Evolutionary conservation across 2,113 vertebrate genomes (phyloP).

Genomic region (rat (Rattus norvegicus)): GRCr8 NC_086024.1:102645501-102646000

Average conservation of each 20-base stretch:
- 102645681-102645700: no score
- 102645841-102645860: not conserved
- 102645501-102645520: slow-evolving; percentile 54
- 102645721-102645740: not conserved
- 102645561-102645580: slow-evolving; percentile 51
- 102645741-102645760: slow-evolving; percentile 27
- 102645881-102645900: not conserved
- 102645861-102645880: not conserved
- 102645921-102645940: not conserved
- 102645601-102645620: slow-evolving; percentile 60
- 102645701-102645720: no score
- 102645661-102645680: no score
- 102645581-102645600: slow-evolving; percentile 63
- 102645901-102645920: not conserved
- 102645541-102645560: slow-evolving; percentile 42
- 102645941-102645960: not conserved
- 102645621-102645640: not conserved
- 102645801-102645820: not conserved
- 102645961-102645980: not conserved
- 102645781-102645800: slow-evolving; percentile 1
- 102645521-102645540: slow-evolving; percentile 57
- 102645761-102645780: slow-evolving; percentile 14
- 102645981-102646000: slow-evolving; percentile 17
- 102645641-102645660: no score
- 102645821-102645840: slow-evolving; percentile 19